Evolutionary conservation across 2,888 invertebrate species (phyloP).

Genomic region (Microctonus aethiopoides): DNA sequence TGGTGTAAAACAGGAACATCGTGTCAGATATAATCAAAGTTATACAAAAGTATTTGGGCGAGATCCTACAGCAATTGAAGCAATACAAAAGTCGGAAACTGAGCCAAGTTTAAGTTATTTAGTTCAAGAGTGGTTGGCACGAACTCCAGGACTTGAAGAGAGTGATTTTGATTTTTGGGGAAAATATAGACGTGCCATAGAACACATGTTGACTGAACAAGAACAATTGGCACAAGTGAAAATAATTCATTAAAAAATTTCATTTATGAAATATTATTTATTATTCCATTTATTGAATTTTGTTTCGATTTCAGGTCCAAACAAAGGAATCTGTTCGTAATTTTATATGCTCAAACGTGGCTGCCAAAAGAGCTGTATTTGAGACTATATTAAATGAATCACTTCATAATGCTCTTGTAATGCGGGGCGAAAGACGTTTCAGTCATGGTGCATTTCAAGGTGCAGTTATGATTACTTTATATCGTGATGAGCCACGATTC

Average conservation of each 20-base stretch:
- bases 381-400: slow-evolving; percentile 88
- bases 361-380: slow-evolving; percentile 85
- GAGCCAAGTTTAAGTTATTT: slow-evolving; percentile 88
- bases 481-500: slow-evolving; percentile 96
- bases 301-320: slow-evolving; percentile 69
- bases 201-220: slow-evolving; percentile 78
- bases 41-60: slow-evolving; percentile 88
- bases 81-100: slow-evolving; percentile 77
- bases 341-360: slow-evolving; percentile 78
- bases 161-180: slow-evolving; percentile 92
- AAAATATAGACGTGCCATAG: slow-evolving; percentile 83
- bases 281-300: slow-evolving; percentile 10
- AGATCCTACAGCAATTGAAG: slow-evolving; percentile 73
- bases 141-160: slow-evolving; percentile 91
- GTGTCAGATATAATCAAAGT: slow-evolving; percentile 93
- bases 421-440: slow-evolving; percentile 88
- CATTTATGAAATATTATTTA: neutral
- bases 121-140: slow-evolving; percentile 92
- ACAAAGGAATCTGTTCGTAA: slow-evolving; percentile 73
- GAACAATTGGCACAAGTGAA: slow-evolving; percentile 73
- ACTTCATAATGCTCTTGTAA: slow-evolving; percentile 84
- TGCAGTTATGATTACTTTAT: slow-evolving; percentile 97
- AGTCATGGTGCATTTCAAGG: slow-evolving; percentile 94
- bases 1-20: slow-evolving; percentile 82
- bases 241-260: neutral